Evolutionary conservation across 2,797 vertebrate genomes (phyloP), one percentile per base, ranked within the genome.

Genomic region (Amniataba percoides): DNA sequence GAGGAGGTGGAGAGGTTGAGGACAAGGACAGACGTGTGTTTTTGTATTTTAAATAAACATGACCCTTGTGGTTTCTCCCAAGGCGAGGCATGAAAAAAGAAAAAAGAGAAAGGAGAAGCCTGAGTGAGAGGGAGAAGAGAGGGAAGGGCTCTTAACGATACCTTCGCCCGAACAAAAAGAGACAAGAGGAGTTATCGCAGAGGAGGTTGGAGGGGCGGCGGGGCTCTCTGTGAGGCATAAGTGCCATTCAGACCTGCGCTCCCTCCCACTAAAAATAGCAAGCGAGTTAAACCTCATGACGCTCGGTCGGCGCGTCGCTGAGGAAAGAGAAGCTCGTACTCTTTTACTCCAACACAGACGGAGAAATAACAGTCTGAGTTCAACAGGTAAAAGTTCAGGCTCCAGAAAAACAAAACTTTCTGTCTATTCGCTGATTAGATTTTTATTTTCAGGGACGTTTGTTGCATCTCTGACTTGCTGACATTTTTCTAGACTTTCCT

Each of bases 231-330:
- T 82, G 77, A 86, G 90, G 90, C 74, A 91, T 92, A 96, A 96
- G 95, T 93, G 93, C 94, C 94, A 94, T 94, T 91, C 92, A 90
- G 92, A 93, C 88, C 92, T 86, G 89, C 85, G 70, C 95, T 70
- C 95, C 89, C 89, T 88, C 76, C 65, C 87, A 83, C 91, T 92
- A 96, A 96, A 96, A 97, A 96, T 95, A 96, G 94, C 94, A 31
- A 31, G 88, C 86, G 88, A 94, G 92, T 93, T 96, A 95, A 91
- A 82, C 78, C 85, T 81, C 59, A 18, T n/a, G 78, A 69, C 34
- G 63, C 68, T 60, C 65, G 8, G 66, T 4, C 48, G 66, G 55
- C 11, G 69, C 55, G 76, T 53, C 63, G 66, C 77, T 49, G 79
- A 74, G 48, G 60, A 82, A 88, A 86, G 55, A 82, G 86, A 85